These are phyloP conservation scores for Ditula angustiorana DNA, from an alignment of 2,888 invertebrate species.

Conservation along the genomic window DNA sequence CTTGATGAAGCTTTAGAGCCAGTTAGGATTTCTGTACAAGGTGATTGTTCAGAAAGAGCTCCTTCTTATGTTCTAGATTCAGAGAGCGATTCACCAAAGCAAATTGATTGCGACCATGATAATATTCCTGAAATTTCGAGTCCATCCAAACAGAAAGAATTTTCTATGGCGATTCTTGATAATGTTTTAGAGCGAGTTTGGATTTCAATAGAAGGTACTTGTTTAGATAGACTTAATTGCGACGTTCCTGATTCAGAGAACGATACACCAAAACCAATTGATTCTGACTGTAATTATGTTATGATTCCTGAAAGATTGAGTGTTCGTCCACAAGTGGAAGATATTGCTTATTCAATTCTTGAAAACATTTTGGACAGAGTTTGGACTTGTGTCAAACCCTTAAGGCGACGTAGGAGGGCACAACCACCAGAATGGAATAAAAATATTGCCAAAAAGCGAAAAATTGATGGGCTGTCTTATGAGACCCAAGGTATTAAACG, in stretches of 20 bases:
- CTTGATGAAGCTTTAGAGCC: neutral
- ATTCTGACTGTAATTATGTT: neutral
- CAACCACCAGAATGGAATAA: slow-evolving; percentile 16
- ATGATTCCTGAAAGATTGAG: neutral
- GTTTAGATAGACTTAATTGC: neutral
- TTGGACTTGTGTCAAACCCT: neutral
- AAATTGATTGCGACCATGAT: neutral
- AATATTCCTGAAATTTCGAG: slow-evolving; percentile 4
- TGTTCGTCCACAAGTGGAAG: neutral
- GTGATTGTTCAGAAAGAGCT: slow-evolving; percentile 26
- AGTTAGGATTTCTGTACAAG: neutral
- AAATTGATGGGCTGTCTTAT: slow-evolving; percentile 7
- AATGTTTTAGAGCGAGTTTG: neutral
- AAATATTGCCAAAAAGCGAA: slow-evolving; percentile 17
- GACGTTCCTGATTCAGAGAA: neutral
- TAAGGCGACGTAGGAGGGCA: slow-evolving; percentile 7
- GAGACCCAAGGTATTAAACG: neutral
- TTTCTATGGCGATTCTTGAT: neutral
- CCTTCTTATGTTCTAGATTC: slow-evolving; percentile 22
- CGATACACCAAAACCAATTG: neutral
- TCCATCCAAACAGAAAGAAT: neutral
- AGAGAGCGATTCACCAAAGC: slow-evolving; percentile 12
- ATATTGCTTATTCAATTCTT: neutral
- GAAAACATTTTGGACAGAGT: neutral
- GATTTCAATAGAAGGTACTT: neutral